These are phyloP conservation scores for Oncorhynchus gorbuscha DNA, from an alignment of 2,113 vertebrate species.

Conservation along the genomic window DNA sequence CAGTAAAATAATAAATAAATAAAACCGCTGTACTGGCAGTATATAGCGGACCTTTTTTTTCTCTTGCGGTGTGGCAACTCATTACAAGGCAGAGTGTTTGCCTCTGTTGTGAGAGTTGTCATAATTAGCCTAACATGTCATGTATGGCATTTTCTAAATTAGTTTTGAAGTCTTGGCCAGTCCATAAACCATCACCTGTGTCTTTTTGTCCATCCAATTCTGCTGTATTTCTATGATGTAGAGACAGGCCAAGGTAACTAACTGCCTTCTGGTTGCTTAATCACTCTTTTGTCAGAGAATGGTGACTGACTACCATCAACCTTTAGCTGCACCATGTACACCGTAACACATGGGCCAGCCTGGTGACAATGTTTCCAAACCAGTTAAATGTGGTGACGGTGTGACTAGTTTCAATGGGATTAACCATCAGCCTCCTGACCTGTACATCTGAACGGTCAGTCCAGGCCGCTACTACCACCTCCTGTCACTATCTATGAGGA, in stretches of 20 bases:
- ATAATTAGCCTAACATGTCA: neutral
- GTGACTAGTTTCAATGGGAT: conserved; percentile 58
- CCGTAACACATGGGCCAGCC: no score
- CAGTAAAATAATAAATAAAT: conserved; percentile 27
- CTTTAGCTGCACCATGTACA: no score
- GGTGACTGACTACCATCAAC: no score
- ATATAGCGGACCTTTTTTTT: conserved; percentile 49
- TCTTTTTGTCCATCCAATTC: no score
- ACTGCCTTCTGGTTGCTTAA: no score
- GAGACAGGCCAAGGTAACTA: no score
- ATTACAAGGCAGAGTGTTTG: neutral
- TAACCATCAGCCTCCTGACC: conserved; percentile 23
- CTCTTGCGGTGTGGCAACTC: neutral
- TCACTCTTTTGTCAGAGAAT: no score
- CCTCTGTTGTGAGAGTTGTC: conserved; percentile 40
- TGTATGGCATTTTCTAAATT: neutral
- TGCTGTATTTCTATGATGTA: no score
- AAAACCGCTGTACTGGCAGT: conserved; percentile 61
- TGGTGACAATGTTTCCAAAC: conserved; percentile 9
- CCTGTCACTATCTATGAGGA: conserved; percentile 7
- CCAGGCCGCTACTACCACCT: conserved; percentile 2
- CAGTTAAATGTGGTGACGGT: conserved; percentile 63
- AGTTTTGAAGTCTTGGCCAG: neutral
- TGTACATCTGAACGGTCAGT: conserved; percentile 19
- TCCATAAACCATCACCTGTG: no score